Evolutionary conservation across 1,140 invertebrate genomes (phyloP).

Genomic region (Pseudomyrmex flavicornis): DNA sequence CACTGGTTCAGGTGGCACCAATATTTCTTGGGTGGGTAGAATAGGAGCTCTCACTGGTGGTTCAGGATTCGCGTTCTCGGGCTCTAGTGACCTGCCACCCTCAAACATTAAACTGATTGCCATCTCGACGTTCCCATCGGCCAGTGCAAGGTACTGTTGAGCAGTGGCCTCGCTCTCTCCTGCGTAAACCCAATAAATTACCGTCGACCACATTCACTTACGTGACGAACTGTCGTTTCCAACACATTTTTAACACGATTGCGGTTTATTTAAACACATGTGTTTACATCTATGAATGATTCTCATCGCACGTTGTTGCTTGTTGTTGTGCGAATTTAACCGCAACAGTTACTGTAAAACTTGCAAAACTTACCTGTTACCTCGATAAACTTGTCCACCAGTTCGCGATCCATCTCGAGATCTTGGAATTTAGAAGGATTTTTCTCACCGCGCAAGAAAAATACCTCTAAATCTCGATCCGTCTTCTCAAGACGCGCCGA

Average conservation of each 20-base stretch:
- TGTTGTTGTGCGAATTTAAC: slow-evolving; percentile 12
- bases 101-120: slow-evolving; percentile 83
- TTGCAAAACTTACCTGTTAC: slow-evolving; percentile 78
- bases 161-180: slow-evolving; percentile 79
- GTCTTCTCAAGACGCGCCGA: not conserved
- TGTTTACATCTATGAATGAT: not conserved
- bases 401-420: slow-evolving; percentile 81
- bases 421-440: not conserved
- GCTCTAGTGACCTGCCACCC: slow-evolving; percentile 67
- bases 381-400: slow-evolving; percentile 82
- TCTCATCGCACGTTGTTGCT: not conserved
- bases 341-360: not conserved
- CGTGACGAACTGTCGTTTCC: not conserved
- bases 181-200: slow-evolving; percentile 29
- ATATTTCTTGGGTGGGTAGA: slow-evolving; percentile 87
- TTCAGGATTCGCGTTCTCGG: slow-evolving; percentile 73
- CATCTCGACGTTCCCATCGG: slow-evolving; percentile 83
- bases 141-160: slow-evolving; percentile 78
- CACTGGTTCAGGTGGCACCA: slow-evolving; percentile 81
- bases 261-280: not conserved
- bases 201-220: not conserved
- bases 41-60: slow-evolving; percentile 88
- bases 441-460: slow-evolving; percentile 24
- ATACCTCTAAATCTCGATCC: slow-evolving; percentile 24
- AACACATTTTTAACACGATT: not conserved